These are phyloP conservation scores for Muscidifurax raptorellus DNA, from an alignment of 1,140 invertebrate genomes.

Conservation along the genomic window DNA sequence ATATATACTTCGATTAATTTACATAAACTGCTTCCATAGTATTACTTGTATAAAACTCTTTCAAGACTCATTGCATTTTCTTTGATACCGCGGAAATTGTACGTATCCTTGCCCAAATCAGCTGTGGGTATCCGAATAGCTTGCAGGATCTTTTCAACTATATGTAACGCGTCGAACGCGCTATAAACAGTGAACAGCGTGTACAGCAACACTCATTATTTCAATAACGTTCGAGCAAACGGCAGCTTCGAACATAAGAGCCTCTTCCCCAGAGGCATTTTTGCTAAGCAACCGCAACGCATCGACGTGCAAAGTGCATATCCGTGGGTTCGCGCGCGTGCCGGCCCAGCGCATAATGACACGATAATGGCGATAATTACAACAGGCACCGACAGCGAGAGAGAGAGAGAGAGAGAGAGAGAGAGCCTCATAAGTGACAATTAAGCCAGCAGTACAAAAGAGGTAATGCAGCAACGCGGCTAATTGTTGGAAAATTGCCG, in stretches of 20 bases:
- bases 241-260: not conserved
- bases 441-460: slow-evolving; percentile 36
- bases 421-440: slow-evolving; percentile 41
- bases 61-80: too few relatives aligned
- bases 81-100: too few relatives aligned
- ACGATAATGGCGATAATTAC: slow-evolving; percentile 65
- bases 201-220: not conserved
- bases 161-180: not conserved
- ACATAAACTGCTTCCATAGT: too few relatives aligned
- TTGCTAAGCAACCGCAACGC: not conserved
- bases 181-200: not conserved
- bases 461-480: slow-evolving; percentile 18
- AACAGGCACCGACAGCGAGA: slow-evolving; percentile 18
- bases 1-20: too few relatives aligned
- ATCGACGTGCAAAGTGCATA: not conserved
- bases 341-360: slow-evolving; percentile 59
- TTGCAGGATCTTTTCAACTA: not conserved
- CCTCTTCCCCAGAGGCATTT: not conserved
- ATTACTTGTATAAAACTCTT: too few relatives aligned
- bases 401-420: slow-evolving; percentile 41
- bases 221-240: not conserved
- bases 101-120: too few relatives aligned
- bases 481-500: slow-evolving; percentile 46
- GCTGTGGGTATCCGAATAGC: too few relatives aligned
- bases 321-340: not conserved